Evolutionary conservation across 1,140 invertebrate genomes (phyloP), one percentile per base, ranked within the genome.

Genomic region (Odontomachus brunneus): DNA sequence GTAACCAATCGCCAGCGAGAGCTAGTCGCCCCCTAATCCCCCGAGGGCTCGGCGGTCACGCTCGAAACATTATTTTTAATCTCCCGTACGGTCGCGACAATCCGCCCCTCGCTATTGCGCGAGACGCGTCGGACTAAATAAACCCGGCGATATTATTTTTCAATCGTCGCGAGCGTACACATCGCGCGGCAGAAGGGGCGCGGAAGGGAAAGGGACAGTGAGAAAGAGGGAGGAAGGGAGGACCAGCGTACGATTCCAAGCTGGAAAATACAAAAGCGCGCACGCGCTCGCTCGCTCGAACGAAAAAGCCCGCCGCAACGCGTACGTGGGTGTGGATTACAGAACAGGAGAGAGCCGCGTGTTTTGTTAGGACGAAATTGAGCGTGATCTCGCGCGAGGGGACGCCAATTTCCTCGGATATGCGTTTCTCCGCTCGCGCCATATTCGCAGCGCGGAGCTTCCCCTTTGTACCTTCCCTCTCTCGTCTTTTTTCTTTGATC

Each of bases 11-110:
- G 67, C 17, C 33, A 14, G 24, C 65, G 63, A 55, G 44, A 83
- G 55, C 60, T 75, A 83, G 73, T 49, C 59, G 48, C 29, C 60
- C 66, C 44, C 19, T 84, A 87, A 88, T 88, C 86, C 85, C 85
- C 65, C 69, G 53, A 59, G 86, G 86, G 74, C 38, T 84, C 85
- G 80, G 67, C 85, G 87, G 89, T 93, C 90, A 93, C 92, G 92
- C 89, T 93, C 89, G 90, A 91, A 92, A 93, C 91, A 92, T 91
- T 91, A 91, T 93, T 93, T 93, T 93, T 93, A 93, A 93, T 92
- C 91, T 90, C 91, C 86, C 85, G 73, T 53, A 62, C 65, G 84
- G 73, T 82, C 74, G 85, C 78, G 84, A 87, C 90, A 88, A 90
- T 91, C 60, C 84, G 86, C 81, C 82, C 88, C 80, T 85, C 84